A percentile compares a stretch with the other conserved stretches of the same genome.
These are phyloP conservation scores for Holothuria scabra DNA, from an alignment of 53 echinoderm and acorn worm species.

Conservation along the genomic window DNA sequence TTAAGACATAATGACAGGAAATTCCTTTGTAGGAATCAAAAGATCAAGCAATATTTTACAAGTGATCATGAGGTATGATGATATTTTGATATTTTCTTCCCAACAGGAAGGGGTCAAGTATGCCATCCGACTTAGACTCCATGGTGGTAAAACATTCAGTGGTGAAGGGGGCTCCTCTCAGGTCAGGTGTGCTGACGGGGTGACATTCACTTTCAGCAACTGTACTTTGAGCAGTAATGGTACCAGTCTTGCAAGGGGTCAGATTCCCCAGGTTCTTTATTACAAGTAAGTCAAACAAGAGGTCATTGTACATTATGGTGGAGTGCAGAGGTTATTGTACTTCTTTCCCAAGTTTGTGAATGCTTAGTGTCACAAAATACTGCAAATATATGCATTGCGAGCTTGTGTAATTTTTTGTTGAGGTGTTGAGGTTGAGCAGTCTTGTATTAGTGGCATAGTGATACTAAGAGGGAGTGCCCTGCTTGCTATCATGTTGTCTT, in stretches of 20 bases:
- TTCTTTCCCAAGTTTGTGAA: too few species aligned
- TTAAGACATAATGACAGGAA: not conserved
- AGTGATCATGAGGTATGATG: too few species aligned
- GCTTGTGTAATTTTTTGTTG: too few species aligned
- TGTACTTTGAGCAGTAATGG: conserved; percentile 94
- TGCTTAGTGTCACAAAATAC: too few species aligned
- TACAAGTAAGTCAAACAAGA: conserved; percentile 75
- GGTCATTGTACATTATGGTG: too few species aligned
- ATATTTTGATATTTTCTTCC: not conserved
- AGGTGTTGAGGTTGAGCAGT: too few species aligned
- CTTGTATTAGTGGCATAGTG: too few species aligned
- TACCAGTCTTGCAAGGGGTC: conserved; percentile 90
- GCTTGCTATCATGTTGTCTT: too few species aligned
- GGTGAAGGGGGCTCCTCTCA: conserved; percentile 89
- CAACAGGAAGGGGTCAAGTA: conserved; percentile 91
- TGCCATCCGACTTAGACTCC: conserved; percentile 88
- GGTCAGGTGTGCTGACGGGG: conserved; percentile 91
- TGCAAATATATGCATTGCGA: too few species aligned
- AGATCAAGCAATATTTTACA: not conserved
- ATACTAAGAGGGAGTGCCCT: too few species aligned
- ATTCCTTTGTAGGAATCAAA: not conserved
- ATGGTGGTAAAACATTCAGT: conserved; percentile 90
- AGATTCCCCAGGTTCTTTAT: conserved; percentile 90
- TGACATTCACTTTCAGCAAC: conserved; percentile 84
- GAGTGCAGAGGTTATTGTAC: too few species aligned